phyloP scores from a whole-genome alignment of 2,888 invertebrate genomes.

The Bedellia somnulentella region DNA sequence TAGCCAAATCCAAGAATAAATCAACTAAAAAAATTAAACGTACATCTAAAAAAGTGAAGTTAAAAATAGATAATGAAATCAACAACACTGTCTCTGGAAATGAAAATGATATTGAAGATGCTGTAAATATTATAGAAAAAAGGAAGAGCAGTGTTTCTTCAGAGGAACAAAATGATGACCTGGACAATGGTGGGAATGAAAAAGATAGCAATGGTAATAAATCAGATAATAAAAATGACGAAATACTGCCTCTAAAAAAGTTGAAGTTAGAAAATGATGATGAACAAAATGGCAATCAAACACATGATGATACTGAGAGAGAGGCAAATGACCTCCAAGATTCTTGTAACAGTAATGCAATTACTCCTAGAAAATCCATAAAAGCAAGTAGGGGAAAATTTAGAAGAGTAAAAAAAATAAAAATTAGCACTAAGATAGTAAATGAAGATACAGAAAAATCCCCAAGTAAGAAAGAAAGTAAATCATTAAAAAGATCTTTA shows the following conservation, averaged over 20 bases:
- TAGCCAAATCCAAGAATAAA: constrained; percentile 33
- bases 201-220: constrained; percentile 3
- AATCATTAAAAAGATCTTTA: constrained; percentile 38
- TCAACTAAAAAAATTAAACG: constrained; percentile 33
- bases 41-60: constrained; percentile 20
- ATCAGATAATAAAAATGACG: constrained; percentile 15
- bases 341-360: constrained; percentile 16
- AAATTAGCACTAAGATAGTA: constrained; percentile 13
- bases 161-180: constrained; percentile 31
- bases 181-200: constrained; percentile 12
- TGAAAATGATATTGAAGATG: constrained; percentile 37
- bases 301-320: neutral
- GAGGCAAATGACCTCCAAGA: constrained; percentile 11
- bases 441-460: constrained; percentile 17
- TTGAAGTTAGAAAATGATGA: constrained; percentile 26
- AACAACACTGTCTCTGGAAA: constrained; percentile 27
- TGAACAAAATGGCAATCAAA: constrained; percentile 1
- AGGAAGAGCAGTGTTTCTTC: constrained; percentile 50
- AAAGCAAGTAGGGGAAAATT: constrained; percentile 45
- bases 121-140: constrained; percentile 44
- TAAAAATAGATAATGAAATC: constrained; percentile 26
- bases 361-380: constrained; percentile 39
- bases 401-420: constrained; percentile 35
- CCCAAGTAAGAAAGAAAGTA: constrained; percentile 17
- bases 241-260: constrained; percentile 41